Percentiles rank a stretch among this genome's conserved stretches.
Conservation (phyloP, 2,113 vertebrate species). For the Cyphomyrus discorhynchus region DNA sequence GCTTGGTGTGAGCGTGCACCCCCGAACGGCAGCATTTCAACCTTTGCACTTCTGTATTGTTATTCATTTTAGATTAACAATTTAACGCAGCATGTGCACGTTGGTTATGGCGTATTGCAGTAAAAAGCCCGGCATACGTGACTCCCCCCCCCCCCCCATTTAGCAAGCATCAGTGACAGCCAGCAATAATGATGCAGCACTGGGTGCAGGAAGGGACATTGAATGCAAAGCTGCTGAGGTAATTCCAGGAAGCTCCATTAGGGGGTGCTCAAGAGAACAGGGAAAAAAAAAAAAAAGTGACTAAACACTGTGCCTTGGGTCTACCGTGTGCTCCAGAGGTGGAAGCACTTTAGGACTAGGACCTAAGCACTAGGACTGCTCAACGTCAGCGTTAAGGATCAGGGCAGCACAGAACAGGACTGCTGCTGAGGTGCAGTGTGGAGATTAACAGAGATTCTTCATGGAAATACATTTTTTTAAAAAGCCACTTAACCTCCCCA, state of each 20-base stretch:
- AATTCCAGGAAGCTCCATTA: not conserved
- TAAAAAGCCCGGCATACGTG: not conserved
- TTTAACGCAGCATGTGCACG: not conserved
- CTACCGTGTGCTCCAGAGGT: not conserved
- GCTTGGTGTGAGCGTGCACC: not conserved
- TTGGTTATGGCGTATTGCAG: not conserved
- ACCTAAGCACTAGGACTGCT: not conserved
- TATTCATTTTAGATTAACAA: not conserved
- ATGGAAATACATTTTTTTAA: too few species aligned
- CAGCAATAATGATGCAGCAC: not conserved
- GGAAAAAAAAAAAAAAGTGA: not conserved
- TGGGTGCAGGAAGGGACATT: not conserved
- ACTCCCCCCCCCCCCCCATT: not conserved
- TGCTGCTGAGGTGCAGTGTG: not conserved
- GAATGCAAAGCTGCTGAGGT: not conserved
- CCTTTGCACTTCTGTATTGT: not conserved
- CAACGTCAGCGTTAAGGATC: not conserved
- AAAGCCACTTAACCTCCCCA: not conserved
- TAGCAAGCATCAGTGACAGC: not conserved
- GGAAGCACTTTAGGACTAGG: not conserved
- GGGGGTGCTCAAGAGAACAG: not conserved
- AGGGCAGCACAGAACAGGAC: not conserved
- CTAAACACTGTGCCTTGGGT: not conserved
- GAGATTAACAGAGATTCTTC: not conserved
- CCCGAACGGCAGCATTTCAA: not conserved